A percentile compares a stretch with the other conserved stretches of the same genome.
These are phyloP conservation scores for Chaenocephalus aceratus DNA, from an alignment of 2,113 vertebrate species.

Conservation along the genomic window DNA sequence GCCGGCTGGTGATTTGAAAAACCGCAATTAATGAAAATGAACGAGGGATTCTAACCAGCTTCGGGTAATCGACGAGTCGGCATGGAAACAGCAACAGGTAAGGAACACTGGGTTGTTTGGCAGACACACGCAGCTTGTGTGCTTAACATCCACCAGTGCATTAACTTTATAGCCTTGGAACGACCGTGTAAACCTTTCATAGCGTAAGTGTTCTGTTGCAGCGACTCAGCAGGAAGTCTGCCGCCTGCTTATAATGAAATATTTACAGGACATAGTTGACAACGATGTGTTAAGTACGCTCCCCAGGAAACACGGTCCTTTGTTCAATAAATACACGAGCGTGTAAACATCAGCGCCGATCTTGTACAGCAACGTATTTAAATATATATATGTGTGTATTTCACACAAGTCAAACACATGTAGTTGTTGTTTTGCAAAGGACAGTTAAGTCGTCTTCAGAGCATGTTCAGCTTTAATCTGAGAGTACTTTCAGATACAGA, in stretches of 20 bases:
- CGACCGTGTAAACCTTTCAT: too few species aligned
- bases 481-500: not conserved
- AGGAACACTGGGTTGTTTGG: too few species aligned
- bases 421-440: not conserved
- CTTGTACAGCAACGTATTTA: not conserved
- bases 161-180: too few species aligned
- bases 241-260: conserved; percentile 23
- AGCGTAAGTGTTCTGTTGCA: too few species aligned
- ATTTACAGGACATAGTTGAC: conserved; percentile 36
- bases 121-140: too few species aligned
- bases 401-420: conserved; percentile 20
- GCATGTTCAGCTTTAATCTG: not conserved
- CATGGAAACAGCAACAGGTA: not conserved
- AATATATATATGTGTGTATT: not conserved
- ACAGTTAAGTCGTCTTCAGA: not conserved
- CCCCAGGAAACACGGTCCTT: conserved; percentile 34
- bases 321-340: conserved; percentile 60
- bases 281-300: conserved; percentile 26
- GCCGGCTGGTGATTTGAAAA: not conserved
- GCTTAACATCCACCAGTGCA: too few species aligned
- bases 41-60: not conserved
- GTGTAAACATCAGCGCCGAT: conserved; percentile 42
- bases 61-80: not conserved
- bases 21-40: not conserved
- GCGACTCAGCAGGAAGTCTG: conserved; percentile 18